Percentiles rank a stretch among this genome's conserved stretches.
Conservation (phyloP, 1,140 invertebrate genomes). For the Anastrepha obliqua region DNA sequence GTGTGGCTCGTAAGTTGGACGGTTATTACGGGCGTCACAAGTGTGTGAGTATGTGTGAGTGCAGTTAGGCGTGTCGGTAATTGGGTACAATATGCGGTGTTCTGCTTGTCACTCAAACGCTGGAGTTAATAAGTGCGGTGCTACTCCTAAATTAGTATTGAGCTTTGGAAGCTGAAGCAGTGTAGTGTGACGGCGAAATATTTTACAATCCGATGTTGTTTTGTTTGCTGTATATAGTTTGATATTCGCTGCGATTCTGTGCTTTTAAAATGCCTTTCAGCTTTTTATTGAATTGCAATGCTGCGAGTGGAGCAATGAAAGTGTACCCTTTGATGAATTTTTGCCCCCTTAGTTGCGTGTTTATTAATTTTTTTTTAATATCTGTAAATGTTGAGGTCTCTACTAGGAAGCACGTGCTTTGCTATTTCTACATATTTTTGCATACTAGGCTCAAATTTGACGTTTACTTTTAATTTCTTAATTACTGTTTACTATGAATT, state of each 20-base stretch:
- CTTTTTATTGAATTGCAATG: not conserved
- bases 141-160: not conserved
- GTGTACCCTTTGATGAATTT: not conserved
- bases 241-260: not conserved
- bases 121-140: not conserved
- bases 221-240: not conserved
- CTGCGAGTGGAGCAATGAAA: not conserved
- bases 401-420: conserved; percentile 46
- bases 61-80: not conserved
- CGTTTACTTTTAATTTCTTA: not conserved
- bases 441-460: not conserved
- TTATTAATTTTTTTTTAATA: not conserved
- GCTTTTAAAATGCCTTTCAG: not conserved
- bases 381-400: conserved; percentile 14
- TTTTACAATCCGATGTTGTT: not conserved
- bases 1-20: conserved; percentile 41
- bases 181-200: not conserved
- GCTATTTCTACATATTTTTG: conserved; percentile 14
- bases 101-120: not conserved
- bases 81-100: not conserved
- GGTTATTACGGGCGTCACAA: not conserved
- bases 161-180: not conserved
- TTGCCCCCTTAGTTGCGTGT: conserved; percentile 2
- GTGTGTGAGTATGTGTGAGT: not conserved
- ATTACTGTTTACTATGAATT: not conserved